These are phyloP conservation scores for Neosilurus mollespiculum DNA, from an alignment of 2,797 vertebrate genomes.

Conservation along the genomic window DNA sequence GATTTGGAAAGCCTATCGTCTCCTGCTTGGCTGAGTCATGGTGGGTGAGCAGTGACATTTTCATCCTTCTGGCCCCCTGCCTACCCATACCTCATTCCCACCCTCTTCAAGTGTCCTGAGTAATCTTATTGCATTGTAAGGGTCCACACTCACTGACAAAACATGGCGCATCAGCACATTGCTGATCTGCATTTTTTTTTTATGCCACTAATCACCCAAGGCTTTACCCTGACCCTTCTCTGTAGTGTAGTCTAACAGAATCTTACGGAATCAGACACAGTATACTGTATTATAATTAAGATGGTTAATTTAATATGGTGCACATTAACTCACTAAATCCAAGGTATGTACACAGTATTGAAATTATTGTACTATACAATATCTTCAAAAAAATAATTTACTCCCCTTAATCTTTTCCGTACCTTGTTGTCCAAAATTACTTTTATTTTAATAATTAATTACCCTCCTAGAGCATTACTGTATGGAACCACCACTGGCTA, in stretches of 20 bases:
- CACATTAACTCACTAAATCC: slow-evolving; percentile 1
- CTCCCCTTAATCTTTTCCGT: neutral
- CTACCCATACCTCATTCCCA: slow-evolving; percentile 12
- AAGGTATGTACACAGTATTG: neutral
- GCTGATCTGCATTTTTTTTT: slow-evolving; percentile 6
- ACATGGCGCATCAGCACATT: slow-evolving; percentile 17
- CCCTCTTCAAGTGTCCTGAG: slow-evolving; percentile 19
- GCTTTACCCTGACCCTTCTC: slow-evolving; percentile 21
- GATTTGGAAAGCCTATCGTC: slow-evolving; percentile 39
- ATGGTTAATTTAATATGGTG: slow-evolving; percentile 24
- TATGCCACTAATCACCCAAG: neutral
- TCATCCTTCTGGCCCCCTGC: slow-evolving; percentile 29
- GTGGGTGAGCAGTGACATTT: slow-evolving; percentile 54
- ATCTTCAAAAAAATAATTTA: too few species aligned
- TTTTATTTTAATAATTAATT: too few species aligned
- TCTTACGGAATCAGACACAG: slow-evolving; percentile 9
- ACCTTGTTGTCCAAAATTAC: neutral
- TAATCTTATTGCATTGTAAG: slow-evolving; percentile 16
- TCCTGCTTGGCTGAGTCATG: slow-evolving; percentile 42
- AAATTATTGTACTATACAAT: neutral
- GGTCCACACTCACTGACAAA: slow-evolving; percentile 37
- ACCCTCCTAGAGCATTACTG: neutral
- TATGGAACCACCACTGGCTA: neutral
- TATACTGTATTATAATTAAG: slow-evolving; percentile 29
- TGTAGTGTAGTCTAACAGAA: slow-evolving; percentile 8